phyloP scores from a whole-genome alignment of 2,797 vertebrate genomes.

The Sebastolobus altivelis region DNA sequence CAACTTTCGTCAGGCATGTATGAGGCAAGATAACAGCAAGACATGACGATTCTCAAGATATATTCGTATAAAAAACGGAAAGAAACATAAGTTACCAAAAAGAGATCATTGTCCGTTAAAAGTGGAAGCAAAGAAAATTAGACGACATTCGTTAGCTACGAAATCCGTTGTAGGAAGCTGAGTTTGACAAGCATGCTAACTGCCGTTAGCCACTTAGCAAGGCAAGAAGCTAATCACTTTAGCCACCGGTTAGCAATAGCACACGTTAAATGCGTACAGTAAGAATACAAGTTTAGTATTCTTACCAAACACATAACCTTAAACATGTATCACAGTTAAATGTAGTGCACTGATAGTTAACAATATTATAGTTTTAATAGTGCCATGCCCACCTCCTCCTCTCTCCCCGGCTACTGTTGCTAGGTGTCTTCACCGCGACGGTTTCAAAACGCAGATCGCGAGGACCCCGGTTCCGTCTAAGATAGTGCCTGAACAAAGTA shows the following conservation, averaged over 20 bases:
- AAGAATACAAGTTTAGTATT: not conserved
- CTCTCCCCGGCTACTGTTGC: constrained; percentile 65
- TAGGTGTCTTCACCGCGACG: constrained; percentile 80
- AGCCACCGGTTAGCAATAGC: constrained; percentile 19
- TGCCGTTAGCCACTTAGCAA: constrained; percentile 15
- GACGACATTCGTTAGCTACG: not conserved
- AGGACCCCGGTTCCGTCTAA: constrained; percentile 67
- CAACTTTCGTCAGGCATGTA: constrained; percentile 40
- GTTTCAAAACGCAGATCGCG: constrained; percentile 79
- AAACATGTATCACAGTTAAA: not conserved
- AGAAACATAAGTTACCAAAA: accelerated
- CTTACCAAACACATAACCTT: not conserved
- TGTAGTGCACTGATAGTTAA: not conserved
- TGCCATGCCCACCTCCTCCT: constrained; percentile 72
- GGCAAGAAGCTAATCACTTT: not conserved
- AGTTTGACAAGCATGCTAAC: constrained; percentile 56
- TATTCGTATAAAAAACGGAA: not conserved
- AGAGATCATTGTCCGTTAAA: not conserved
- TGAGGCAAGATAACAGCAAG: not conserved
- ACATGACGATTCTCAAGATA: not conserved
- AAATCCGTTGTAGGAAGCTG: not conserved
- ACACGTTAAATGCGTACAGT: not conserved
- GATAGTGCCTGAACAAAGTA: constrained; percentile 71
- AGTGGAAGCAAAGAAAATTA: not conserved
- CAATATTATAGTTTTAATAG: constrained; percentile 21